A percentile compares a stretch with the other conserved stretches of the same genome.
phyloP scores from a whole-genome alignment of 2,888 invertebrate species.

The Prosapia bicincta region DNA sequence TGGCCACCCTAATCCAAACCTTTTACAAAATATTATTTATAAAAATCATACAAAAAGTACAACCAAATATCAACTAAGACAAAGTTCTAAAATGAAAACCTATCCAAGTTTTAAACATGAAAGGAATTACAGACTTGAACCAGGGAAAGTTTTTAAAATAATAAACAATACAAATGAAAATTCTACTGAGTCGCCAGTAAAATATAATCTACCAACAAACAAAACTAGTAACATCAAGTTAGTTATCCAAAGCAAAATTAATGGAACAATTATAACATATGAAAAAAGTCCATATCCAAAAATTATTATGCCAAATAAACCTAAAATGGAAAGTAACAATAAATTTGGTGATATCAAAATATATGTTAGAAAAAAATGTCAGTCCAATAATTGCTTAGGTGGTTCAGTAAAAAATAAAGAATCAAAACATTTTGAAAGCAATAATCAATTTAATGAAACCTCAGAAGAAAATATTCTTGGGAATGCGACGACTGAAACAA shows the following conservation, averaged over 20 bases:
- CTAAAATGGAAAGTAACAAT: neutral
- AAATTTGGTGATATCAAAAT: neutral
- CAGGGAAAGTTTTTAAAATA: neutral
- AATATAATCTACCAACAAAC: neutral
- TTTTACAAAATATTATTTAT: neutral
- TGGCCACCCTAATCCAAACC: slow-evolving; percentile 8
- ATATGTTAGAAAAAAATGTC: neutral
- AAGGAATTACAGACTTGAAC: neutral
- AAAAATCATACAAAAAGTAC: neutral
- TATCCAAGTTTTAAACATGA: neutral
- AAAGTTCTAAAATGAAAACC: neutral
- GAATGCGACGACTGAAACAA: neutral
- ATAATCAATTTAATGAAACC: neutral
- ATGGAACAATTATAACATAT: neutral
- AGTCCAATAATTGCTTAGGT: neutral
- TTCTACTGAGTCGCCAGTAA: neutral
- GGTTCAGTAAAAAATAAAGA: neutral
- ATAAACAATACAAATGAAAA: neutral
- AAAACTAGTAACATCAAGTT: neutral
- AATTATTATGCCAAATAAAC: neutral
- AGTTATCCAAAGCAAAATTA: neutral
- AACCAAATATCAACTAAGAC: neutral
- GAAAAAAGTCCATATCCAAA: neutral
- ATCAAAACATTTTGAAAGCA: neutral
- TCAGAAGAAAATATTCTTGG: neutral